Conservation (phyloP, 2,888 invertebrate species). For the Masnerella sp. region DNA sequence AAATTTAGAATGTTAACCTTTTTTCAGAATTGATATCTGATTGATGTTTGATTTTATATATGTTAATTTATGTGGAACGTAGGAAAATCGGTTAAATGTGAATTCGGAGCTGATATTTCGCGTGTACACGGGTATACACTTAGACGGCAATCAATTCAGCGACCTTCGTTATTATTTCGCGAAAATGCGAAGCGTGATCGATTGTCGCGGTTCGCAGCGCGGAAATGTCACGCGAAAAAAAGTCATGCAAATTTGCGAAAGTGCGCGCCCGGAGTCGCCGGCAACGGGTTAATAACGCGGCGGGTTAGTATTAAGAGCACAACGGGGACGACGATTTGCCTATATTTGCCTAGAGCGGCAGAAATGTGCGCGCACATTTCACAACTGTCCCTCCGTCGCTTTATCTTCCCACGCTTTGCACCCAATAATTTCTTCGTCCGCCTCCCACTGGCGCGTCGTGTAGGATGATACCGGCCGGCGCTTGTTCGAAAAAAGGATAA, state of each 20-base stretch:
- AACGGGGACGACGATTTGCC: constrained; percentile 44
- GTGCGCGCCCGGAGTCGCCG: not conserved
- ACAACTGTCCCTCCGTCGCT: constrained; percentile 22
- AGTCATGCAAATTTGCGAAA: constrained; percentile 33
- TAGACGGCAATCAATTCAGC: constrained; percentile 33
- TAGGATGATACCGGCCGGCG: constrained; percentile 34
- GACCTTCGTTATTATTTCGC: constrained; percentile 37
- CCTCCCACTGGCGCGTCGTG: constrained; percentile 33
- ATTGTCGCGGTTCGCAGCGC: constrained; percentile 19
- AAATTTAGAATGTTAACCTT: too few species aligned
- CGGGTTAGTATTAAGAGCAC: constrained; percentile 26
- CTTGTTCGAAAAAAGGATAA: constrained; percentile 19
- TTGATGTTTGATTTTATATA: too few species aligned
- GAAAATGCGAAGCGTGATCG: constrained; percentile 31
- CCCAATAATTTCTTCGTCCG: constrained; percentile 38
- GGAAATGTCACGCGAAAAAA: constrained; percentile 29
- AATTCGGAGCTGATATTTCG: not conserved
- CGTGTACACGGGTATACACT: constrained; percentile 18
- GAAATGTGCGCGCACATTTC: constrained; percentile 30
- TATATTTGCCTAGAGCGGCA: constrained; percentile 39
- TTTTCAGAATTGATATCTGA: too few species aligned
- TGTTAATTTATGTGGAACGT: too few species aligned
- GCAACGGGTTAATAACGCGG: constrained; percentile 3
- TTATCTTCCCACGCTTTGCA: constrained; percentile 50
- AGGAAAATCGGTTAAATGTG: too few species aligned